phyloP scores from a whole-genome alignment of 2,113 vertebrate genomes.

The Oceanites oceanicus region DNA sequence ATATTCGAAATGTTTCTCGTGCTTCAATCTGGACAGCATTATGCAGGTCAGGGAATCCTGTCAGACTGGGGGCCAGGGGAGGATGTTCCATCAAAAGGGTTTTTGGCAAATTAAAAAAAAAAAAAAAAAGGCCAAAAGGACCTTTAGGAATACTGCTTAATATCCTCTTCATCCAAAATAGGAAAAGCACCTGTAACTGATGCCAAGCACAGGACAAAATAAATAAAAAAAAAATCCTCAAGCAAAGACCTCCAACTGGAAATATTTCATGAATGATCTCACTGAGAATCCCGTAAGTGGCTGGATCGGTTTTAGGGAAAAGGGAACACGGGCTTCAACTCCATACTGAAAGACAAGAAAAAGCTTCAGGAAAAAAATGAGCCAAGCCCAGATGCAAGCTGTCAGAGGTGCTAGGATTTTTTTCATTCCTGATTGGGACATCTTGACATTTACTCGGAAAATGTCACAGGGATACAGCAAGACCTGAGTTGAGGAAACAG shows the following conservation, averaged over 20 bases:
- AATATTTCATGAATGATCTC: conserved; percentile 29
- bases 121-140: neutral
- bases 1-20: conserved; percentile 38
- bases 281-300: conserved; percentile 55
- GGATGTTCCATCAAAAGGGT: conserved; percentile 38
- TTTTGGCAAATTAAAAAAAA: conserved; percentile 35
- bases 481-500: neutral
- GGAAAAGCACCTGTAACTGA: conserved; percentile 60
- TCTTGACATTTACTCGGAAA: neutral
- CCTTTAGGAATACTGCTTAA: conserved; percentile 59
- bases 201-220: conserved; percentile 57
- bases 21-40: conserved; percentile 62
- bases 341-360: neutral
- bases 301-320: conserved; percentile 12
- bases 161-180: conserved; percentile 55
- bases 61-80: conserved; percentile 49
- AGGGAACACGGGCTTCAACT: neutral
- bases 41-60: conserved; percentile 51
- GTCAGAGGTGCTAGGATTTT: neutral
- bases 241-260: conserved; percentile 35
- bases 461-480: neutral
- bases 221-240: conserved; percentile 5
- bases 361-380: neutral
- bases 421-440: neutral
- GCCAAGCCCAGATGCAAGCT: neutral